A percentile compares a stretch with the other conserved stretches of the same genome.
Conservation (phyloP, 2,888 invertebrate species). For the Lycocerus yunnanus region DNA sequence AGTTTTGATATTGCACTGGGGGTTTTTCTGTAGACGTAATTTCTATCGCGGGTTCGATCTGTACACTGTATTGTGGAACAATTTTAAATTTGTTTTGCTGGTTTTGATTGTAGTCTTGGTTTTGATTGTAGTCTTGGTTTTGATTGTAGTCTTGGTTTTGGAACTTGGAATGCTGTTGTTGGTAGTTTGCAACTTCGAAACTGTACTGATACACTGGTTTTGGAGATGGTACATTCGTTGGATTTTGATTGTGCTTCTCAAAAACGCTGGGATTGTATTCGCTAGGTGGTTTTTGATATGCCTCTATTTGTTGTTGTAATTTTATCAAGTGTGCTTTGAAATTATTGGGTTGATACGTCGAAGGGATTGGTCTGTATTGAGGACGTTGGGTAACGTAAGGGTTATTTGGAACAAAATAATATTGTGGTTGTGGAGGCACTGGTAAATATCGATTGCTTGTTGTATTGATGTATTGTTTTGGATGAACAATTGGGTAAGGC, state of each 20-base stretch:
- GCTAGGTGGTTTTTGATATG: constrained; percentile 60
- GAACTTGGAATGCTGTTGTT: constrained; percentile 54
- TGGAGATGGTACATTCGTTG: constrained; percentile 57
- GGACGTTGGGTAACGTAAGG: constrained; percentile 44
- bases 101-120: constrained; percentile 23
- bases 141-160: constrained; percentile 24
- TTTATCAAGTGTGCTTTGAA: constrained; percentile 70
- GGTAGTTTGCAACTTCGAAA: constrained; percentile 66
- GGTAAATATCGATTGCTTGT: constrained; percentile 32
- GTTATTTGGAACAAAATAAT: constrained; percentile 47
- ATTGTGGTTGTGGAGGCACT: constrained; percentile 34
- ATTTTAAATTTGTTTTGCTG: constrained; percentile 44
- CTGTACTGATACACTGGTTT: constrained; percentile 76
- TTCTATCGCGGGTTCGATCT: constrained; percentile 53
- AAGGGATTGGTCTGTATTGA: constrained; percentile 41
- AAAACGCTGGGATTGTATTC: constrained; percentile 34
- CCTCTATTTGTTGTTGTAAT: constrained; percentile 67
- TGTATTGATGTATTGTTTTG: constrained; percentile 32
- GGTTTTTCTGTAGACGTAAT: constrained; percentile 44
- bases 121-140: constrained; percentile 10
- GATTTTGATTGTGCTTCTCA: not conserved
- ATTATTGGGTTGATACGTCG: constrained; percentile 56
- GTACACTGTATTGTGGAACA: constrained; percentile 49
- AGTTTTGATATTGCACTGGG: constrained; percentile 19
- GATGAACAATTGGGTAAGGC: constrained; percentile 33